These are phyloP conservation scores for Drosophila burlai DNA, from an alignment of 1,140 invertebrate species.

Conservation along the genomic window DNA sequence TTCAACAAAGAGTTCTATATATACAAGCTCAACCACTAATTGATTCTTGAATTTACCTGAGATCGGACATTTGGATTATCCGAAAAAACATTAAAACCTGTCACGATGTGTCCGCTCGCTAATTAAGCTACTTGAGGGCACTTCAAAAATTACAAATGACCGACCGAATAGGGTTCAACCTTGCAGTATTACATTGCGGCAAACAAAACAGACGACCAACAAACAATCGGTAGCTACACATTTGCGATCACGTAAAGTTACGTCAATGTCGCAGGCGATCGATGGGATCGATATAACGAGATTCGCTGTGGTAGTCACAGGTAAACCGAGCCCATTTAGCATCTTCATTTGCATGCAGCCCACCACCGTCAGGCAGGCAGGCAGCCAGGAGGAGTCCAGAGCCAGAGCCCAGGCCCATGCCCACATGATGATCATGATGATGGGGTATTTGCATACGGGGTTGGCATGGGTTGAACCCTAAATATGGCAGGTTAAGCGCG, in stretches of 20 bases:
- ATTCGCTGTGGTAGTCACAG: constrained; percentile 24
- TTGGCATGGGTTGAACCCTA: constrained; percentile 50
- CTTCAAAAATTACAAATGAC: constrained; percentile 23
- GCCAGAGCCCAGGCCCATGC: constrained; percentile 21
- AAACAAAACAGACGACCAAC: constrained; percentile 18
- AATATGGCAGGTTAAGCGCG: constrained; percentile 29
- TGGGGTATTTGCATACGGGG: constrained; percentile 41
- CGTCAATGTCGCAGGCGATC: constrained; percentile 61
- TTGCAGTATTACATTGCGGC: constrained; percentile 40
- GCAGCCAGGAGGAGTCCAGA: constrained; percentile 23
- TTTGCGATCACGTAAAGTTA: constrained; percentile 69
- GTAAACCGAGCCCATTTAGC: constrained; percentile 46
- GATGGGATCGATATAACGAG: constrained; percentile 29
- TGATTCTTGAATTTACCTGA: background rate
- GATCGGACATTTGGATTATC: constrained; percentile 11
- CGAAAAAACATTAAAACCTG: background rate
- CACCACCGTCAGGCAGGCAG: constrained; percentile 7
- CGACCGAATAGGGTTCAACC: constrained; percentile 63
- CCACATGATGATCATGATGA: constrained; percentile 27
- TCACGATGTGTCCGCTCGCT: constrained; percentile 1
- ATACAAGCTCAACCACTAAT: too few species aligned
- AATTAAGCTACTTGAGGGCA: constrained; percentile 34
- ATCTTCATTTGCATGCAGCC: constrained; percentile 72
- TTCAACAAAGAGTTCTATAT: too few species aligned
- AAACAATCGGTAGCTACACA: constrained; percentile 22